phyloP scores from a whole-genome alignment of 23 tunicate species.

The Trididemnum miniatum region DNA sequence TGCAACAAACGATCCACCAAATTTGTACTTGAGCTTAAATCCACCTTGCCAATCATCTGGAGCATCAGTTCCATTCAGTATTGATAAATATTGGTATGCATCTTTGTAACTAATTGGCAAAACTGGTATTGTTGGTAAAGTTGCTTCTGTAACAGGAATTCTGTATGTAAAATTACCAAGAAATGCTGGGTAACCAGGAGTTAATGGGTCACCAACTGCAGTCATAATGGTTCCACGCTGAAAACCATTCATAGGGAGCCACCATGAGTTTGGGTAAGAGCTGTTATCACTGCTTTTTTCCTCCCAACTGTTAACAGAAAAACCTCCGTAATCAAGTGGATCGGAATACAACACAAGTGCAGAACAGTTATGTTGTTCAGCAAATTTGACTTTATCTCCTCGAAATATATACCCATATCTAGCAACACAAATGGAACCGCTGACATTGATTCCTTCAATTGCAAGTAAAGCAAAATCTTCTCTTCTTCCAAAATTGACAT shows the following conservation, averaged over 20 bases:
- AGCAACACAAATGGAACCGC: slow-evolving; percentile 75
- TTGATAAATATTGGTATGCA: slow-evolving; percentile 65
- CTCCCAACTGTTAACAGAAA: slow-evolving; percentile 21
- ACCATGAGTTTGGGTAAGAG: slow-evolving; percentile 73
- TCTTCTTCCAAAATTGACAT: slow-evolving; percentile 83
- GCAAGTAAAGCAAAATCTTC: slow-evolving; percentile 72
- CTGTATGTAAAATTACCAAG: slow-evolving; percentile 76
- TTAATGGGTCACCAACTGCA: slow-evolving; percentile 80
- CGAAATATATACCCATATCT: slow-evolving; percentile 80
- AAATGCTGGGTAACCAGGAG: slow-evolving; percentile 88
- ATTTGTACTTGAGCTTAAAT: slow-evolving; percentile 57
- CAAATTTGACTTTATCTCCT: slow-evolving; percentile 82
- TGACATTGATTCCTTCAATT: slow-evolving; percentile 34
- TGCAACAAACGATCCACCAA: slow-evolving; percentile 56
- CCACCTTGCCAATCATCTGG: slow-evolving; percentile 95
- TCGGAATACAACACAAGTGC: slow-evolving; percentile 88
- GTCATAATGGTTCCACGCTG: slow-evolving; percentile 66
- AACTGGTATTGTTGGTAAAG: slow-evolving; percentile 86
- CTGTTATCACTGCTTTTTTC: slow-evolving; percentile 5
- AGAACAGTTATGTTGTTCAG: slow-evolving; percentile 72
- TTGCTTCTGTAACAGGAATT: slow-evolving; percentile 39
- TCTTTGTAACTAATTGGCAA: slow-evolving; percentile 87
- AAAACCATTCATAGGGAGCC: slow-evolving; percentile 82
- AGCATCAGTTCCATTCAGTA: slow-evolving; percentile 65
- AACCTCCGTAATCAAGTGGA: slow-evolving; percentile 76